Evolutionary conservation across 2,888 invertebrate genomes (phyloP).

Genomic region (Aelia acuminata): DNA sequence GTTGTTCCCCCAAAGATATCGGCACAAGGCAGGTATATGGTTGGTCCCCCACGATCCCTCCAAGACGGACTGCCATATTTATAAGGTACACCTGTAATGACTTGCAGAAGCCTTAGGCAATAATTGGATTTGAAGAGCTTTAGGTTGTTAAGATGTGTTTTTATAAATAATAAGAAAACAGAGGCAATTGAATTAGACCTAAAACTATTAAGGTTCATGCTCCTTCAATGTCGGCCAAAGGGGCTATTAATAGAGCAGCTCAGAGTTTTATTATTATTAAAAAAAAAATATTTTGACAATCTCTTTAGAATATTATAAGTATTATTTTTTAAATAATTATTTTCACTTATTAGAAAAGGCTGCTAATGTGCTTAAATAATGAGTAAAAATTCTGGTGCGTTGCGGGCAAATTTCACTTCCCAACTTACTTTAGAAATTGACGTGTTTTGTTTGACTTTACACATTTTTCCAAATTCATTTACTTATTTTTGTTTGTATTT

Average conservation of each 20-base stretch:
- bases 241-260: background rate
- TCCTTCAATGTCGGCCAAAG: background rate
- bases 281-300: background rate
- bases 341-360: no score
- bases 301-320: no score
- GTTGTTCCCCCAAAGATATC: constrained; percentile 39
- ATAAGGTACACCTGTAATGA: constrained; percentile 42
- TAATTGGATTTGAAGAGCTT: background rate
- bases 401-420: no score
- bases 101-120: constrained; percentile 34
- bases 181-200: constrained; percentile 43
- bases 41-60: constrained; percentile 42
- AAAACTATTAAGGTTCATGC: background rate
- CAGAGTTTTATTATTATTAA: no score
- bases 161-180: constrained; percentile 48
- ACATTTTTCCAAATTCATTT: no score
- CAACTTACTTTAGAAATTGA: no score
- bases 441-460: no score
- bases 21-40: constrained; percentile 35
- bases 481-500: no score
- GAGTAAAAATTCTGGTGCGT: no score
- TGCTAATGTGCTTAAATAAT: no score
- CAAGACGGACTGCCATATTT: background rate
- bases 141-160: constrained; percentile 42
- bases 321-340: no score